These are phyloP conservation scores for Zaprionus inermis DNA, from an alignment of 1,140 invertebrate species.

Conservation along the genomic window DNA sequence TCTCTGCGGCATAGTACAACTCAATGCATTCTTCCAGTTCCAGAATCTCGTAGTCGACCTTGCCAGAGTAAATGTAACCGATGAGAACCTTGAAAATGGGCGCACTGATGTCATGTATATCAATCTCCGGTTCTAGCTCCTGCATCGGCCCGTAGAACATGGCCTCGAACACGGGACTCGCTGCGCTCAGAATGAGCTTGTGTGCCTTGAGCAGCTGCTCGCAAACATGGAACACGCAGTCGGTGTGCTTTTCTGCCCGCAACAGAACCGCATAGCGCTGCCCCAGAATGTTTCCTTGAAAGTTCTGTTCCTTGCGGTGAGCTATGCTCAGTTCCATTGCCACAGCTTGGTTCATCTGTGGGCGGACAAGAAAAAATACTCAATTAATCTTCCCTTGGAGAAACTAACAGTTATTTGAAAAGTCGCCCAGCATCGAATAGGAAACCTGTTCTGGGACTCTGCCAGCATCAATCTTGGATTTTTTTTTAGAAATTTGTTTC, in stretches of 20 bases:
- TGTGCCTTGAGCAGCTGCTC: conserved; percentile 84
- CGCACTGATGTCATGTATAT: conserved; percentile 76
- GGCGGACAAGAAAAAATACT: conserved; percentile 26
- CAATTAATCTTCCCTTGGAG: conserved; percentile 16
- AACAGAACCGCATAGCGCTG: conserved; percentile 72
- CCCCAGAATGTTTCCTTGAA: conserved; percentile 41
- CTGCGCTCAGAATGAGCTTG: conserved; percentile 88
- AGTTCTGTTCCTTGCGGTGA: conserved; percentile 54
- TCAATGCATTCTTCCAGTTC: conserved; percentile 75
- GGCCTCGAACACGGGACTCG: conserved; percentile 91
- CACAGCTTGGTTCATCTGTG: conserved; percentile 51
- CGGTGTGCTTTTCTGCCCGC: conserved; percentile 66
- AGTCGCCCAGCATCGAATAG: conserved; percentile 3
- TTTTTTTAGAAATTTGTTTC: conserved; percentile 27
- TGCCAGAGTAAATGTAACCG: conserved; percentile 72
- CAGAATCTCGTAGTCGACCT: conserved; percentile 59
- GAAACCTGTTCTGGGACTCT: conserved; percentile 50
- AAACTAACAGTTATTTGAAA: conserved; percentile 11
- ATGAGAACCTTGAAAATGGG: conserved; percentile 72
- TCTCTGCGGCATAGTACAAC: conserved; percentile 80
- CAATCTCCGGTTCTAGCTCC: conserved; percentile 75
- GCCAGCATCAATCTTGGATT: conserved; percentile 23
- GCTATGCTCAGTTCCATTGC: conserved; percentile 45
- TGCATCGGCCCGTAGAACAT: conserved; percentile 89
- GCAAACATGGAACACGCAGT: conserved; percentile 76